Conservation (phyloP, 2,797 vertebrate species). For the Enteromius anoplus region DNA sequence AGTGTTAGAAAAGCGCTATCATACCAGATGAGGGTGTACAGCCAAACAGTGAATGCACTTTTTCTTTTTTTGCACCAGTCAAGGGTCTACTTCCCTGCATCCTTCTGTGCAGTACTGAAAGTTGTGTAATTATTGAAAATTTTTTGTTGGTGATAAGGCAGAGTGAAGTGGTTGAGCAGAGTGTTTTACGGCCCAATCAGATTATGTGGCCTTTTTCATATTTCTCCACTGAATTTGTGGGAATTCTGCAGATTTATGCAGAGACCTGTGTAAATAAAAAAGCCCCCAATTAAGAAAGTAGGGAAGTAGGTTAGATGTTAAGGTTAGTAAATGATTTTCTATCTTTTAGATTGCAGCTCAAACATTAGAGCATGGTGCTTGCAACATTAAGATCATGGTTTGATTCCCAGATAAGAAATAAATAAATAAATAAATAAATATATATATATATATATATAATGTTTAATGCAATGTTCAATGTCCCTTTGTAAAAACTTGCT, state of each 20-base stretch:
- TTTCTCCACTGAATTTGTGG: not conserved
- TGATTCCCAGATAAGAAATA: not conserved
- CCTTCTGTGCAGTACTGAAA: not conserved
- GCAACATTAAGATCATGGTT: not conserved
- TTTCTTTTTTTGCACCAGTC: not conserved
- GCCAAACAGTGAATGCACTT: not conserved
- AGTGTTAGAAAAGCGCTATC: not conserved
- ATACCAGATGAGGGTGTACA: not conserved
- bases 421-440: no score
- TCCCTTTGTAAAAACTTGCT: not conserved
- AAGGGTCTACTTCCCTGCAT: not conserved
- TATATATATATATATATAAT: no score
- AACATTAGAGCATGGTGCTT: not conserved
- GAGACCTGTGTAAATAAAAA: not conserved
- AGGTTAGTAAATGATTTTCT: not conserved
- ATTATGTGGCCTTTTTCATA: not conserved
- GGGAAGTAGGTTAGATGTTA: not conserved
- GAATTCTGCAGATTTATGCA: not conserved
- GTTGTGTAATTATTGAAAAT: slow-evolving; percentile 1
- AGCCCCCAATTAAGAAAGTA: not conserved
- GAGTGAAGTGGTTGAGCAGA: not conserved
- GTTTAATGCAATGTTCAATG: no score
- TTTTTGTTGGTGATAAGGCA: not conserved
- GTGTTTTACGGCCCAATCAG: not conserved
- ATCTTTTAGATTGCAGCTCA: not conserved